Evolutionary conservation across 2,797 vertebrate species (phyloP).

Genomic region (Gymnoscopelus braueri): DNA sequence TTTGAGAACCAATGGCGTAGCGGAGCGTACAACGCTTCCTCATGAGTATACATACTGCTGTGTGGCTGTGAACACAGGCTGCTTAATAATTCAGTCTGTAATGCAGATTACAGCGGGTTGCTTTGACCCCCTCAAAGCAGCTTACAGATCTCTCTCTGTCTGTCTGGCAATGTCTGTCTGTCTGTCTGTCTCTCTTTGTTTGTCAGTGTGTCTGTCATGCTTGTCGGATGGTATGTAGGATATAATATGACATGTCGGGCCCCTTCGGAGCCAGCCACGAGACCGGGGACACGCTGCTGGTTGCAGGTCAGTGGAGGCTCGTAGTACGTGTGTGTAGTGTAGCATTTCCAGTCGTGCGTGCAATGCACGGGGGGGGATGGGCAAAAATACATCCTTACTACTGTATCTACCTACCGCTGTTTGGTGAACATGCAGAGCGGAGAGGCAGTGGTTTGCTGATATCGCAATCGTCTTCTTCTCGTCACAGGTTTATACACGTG

Average conservation of each 20-base stretch:
- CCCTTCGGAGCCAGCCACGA: slow-evolving; percentile 36
- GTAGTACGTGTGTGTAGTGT: slow-evolving; percentile 1
- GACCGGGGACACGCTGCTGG: slow-evolving; percentile 34
- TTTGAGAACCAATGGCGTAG: too few relatives aligned
- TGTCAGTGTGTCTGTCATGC: slow-evolving; percentile 48
- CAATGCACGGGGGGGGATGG: slow-evolving; percentile 4
- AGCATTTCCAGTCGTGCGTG: background rate
- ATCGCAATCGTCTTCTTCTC: too few relatives aligned
- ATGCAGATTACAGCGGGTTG: slow-evolving; percentile 66
- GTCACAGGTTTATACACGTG: too few relatives aligned
- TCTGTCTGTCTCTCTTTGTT: slow-evolving; percentile 23
- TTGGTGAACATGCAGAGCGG: too few relatives aligned
- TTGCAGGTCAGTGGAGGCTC: slow-evolving; percentile 37
- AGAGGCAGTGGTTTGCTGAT: too few relatives aligned
- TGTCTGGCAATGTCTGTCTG: slow-evolving; percentile 17
- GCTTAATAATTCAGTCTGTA: slow-evolving; percentile 73
- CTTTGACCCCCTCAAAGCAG: slow-evolving; percentile 63
- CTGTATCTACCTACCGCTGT: too few relatives aligned
- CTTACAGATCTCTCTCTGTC: slow-evolving; percentile 61
- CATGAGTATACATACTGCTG: too few relatives aligned
- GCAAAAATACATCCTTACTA: background rate
- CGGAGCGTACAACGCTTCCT: too few relatives aligned
- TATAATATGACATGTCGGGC: slow-evolving; percentile 26
- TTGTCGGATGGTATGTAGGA: slow-evolving; percentile 21
- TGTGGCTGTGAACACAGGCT: slow-evolving; percentile 48